A percentile compares a stretch with the other conserved stretches of the same genome.
phyloP scores from a whole-genome alignment of 2,113 vertebrate species.

The Cheirogaleus medius region DNA sequence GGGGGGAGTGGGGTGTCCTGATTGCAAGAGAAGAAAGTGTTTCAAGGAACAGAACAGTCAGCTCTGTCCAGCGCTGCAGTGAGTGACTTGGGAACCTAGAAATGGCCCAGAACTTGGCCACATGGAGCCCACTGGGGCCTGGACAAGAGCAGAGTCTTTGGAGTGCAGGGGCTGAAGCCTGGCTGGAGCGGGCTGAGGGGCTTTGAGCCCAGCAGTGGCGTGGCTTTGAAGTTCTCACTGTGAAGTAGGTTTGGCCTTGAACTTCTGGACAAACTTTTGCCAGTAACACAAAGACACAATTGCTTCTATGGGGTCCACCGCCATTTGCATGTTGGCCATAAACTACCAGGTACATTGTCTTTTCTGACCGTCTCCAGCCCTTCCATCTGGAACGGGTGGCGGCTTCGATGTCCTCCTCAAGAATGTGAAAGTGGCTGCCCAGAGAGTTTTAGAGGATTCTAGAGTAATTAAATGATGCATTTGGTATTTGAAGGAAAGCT shows the following conservation, averaged over 20 bases:
- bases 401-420: not conserved
- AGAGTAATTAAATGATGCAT: not conserved
- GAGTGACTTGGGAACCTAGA: not conserved
- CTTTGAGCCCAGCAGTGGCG: not conserved
- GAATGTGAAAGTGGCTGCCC: not conserved
- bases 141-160: not conserved
- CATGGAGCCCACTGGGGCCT: not conserved
- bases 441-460: not conserved
- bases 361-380: not conserved
- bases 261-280: not conserved
- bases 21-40: not conserved
- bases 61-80: rapidly evolving
- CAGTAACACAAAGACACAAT: not conserved
- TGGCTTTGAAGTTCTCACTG: not conserved
- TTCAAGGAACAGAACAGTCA: not conserved
- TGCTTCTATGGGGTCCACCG: not conserved
- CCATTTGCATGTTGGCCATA: rapidly evolving
- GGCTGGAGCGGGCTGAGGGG: not conserved
- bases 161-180: not conserved
- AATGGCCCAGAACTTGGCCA: not conserved
- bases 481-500: not conserved
- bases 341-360: not conserved
- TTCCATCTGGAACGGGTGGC: not conserved
- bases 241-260: not conserved
- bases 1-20: not conserved